A percentile compares a stretch with the other conserved stretches of the same genome.
phyloP scores from a whole-genome alignment of 2,797 vertebrate genomes.

The Alosa sapidissima region DNA sequence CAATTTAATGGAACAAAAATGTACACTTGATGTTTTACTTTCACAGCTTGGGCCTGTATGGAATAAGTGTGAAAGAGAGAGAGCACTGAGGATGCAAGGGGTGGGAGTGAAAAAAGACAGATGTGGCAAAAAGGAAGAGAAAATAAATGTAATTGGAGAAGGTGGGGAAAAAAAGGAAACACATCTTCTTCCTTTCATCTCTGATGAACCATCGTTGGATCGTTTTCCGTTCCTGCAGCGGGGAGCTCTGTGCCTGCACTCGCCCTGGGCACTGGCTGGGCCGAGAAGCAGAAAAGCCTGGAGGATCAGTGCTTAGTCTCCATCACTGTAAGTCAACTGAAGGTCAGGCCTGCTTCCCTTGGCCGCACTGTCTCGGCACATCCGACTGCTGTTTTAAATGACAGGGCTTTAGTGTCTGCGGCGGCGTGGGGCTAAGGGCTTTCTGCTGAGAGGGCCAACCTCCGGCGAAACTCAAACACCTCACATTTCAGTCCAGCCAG shows the following conservation, averaged over 20 bases:
- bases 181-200: slow-evolving; percentile 25
- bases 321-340: slow-evolving; percentile 69
- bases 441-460: slow-evolving; percentile 21
- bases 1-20: slow-evolving; percentile 38
- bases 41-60: slow-evolving; percentile 30
- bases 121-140: slow-evolving; percentile 21
- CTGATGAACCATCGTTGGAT: slow-evolving; percentile 25
- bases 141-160: neutral
- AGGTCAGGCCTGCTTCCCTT: slow-evolving; percentile 66
- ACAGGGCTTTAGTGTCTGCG: slow-evolving; percentile 47
- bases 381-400: slow-evolving; percentile 57
- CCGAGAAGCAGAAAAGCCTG: slow-evolving; percentile 59
- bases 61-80: slow-evolving; percentile 4
- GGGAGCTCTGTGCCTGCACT: neutral
- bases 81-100: neutral
- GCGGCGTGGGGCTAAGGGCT: slow-evolving; percentile 27
- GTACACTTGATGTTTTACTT: slow-evolving; percentile 35
- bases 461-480: slow-evolving; percentile 18
- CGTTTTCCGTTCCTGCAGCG: neutral
- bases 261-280: neutral
- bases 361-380: slow-evolving; percentile 57
- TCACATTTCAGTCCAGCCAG: neutral
- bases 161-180: neutral
- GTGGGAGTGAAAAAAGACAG: neutral
- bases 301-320: slow-evolving; percentile 70